Evolutionary conservation across 2,113 vertebrate species (phyloP), one percentile per base, ranked within the genome.

Genomic region (Phyllostomus hastatus): DNA sequence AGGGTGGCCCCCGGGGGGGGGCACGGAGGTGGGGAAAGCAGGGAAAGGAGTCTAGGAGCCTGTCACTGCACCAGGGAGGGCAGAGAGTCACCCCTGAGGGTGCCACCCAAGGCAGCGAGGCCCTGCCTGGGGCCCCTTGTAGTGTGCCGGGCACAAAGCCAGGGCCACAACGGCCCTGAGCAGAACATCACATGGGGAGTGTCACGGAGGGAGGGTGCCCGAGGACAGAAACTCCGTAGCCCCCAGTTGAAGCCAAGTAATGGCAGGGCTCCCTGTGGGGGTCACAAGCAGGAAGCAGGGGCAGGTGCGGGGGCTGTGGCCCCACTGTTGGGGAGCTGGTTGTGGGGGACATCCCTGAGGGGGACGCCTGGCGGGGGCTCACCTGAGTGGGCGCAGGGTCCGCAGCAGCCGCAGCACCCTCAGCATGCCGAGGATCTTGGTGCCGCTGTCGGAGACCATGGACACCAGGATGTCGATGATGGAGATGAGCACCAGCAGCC

Each of bases 351-450:
- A 19, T 12, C 50, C 64, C 61, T 0, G 3, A 7, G 35, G 72
- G 28, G 4, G 41, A 24, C 0, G 1, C 9, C 3, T 1, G 46
- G 31, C 9, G 0, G 8, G 92, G 87, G 26, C 57, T 43, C 95
- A 99, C 99, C 99, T 99, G 87, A 99, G 98, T 0, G 99, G 99
- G 43, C 99, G 98, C 70, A 99, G 99, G 0, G 99, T 99, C 95
- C 99, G 98, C 96, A 99, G 98, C 76, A 99, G 99, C 88, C 99
- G 98, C 95, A 99, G 98, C 28, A 99, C 99, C 41, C 99, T 90
- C 86, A 99, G 98, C 99, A 99, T 99, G 48, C 99, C 99, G 96
- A 99, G 98, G 97, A 99, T 99, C 98, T 99, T 99, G 0, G 99
- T 99, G 66, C 99, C 99, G 0, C 99, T 99, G 98, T 99, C 99